These are phyloP conservation scores for Lathronympha strigana DNA, from an alignment of 2,888 invertebrate species.

Conservation along the genomic window DNA sequence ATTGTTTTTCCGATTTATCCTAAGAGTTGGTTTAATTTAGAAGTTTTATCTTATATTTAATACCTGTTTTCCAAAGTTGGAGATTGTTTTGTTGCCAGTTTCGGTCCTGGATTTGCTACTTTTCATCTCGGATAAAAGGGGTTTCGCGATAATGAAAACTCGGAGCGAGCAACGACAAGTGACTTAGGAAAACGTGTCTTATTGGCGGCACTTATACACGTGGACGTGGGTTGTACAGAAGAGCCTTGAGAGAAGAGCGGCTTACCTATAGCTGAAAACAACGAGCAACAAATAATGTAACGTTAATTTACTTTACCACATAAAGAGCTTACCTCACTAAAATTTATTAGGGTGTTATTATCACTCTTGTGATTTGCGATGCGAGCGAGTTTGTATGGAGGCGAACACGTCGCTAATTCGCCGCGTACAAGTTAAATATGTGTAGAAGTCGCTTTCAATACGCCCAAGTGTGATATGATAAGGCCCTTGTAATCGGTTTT, in stretches of 20 bases:
- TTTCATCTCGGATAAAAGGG: conserved; percentile 11
- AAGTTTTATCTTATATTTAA: conserved; percentile 7
- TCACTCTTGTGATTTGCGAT: too few species aligned
- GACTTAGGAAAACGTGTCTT: conserved; percentile 9
- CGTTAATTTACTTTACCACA: too few species aligned
- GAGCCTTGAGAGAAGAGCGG: neutral
- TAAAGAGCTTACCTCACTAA: too few species aligned
- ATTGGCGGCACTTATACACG: neutral
- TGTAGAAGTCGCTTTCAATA: too few species aligned
- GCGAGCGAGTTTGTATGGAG: too few species aligned
- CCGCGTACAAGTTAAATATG: too few species aligned
- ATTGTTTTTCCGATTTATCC: neutral
- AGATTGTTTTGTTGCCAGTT: neutral
- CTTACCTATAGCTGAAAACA: too few species aligned
- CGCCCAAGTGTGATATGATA: too few species aligned
- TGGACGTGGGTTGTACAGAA: neutral
- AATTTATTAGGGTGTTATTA: too few species aligned
- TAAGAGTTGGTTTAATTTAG: neutral
- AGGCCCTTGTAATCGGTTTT: too few species aligned
- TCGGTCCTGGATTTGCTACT: neutral
- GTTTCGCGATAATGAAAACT: conserved; percentile 3
- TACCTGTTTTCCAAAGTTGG: conserved; percentile 7
- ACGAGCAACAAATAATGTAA: too few species aligned
- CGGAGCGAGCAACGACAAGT: conserved; percentile 1
- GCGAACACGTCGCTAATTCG: too few species aligned